Evolutionary conservation across 2,113 vertebrate genomes (phyloP).

Genomic region (Leptodactylus fuscus): DNA sequence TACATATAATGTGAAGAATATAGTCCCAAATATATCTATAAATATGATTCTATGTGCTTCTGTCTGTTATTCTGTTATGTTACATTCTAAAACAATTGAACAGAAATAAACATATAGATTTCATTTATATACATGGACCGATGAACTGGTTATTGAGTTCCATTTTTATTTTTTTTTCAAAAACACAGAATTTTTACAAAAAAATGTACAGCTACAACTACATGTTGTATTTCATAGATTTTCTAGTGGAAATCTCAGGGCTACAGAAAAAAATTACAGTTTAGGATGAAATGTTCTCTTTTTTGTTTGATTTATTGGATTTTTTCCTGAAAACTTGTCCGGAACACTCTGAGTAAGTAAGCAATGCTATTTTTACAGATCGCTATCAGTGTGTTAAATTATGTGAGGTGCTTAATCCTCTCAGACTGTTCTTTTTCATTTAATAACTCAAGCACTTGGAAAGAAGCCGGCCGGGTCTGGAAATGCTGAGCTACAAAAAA

Average conservation of each 20-base stretch:
- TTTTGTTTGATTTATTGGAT: slow-evolving; percentile 49
- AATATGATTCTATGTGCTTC: too few relatives aligned
- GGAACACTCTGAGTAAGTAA: slow-evolving; percentile 45
- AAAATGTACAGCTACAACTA: too few relatives aligned
- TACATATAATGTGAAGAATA: too few relatives aligned
- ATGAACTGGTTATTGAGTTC: neutral
- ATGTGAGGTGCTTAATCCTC: slow-evolving; percentile 59
- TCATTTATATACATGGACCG: neutral
- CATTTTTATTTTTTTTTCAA: neutral
- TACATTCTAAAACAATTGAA: too few relatives aligned
- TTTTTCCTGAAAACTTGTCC: slow-evolving; percentile 52
- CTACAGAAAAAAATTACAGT: neutral
- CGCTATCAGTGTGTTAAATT: slow-evolving; percentile 60
- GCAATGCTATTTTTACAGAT: slow-evolving; percentile 52
- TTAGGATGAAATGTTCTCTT: slow-evolving; percentile 16
- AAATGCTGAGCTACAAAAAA: slow-evolving; percentile 46
- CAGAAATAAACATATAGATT: neutral
- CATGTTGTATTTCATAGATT: neutral
- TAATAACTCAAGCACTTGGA: slow-evolving; percentile 60
- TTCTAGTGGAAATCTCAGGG: neutral
- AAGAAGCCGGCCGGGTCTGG: slow-evolving; percentile 27
- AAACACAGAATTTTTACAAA: neutral
- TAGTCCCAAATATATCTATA: too few relatives aligned
- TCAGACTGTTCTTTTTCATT: slow-evolving; percentile 60
- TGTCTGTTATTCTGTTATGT: too few relatives aligned